Conservation (phyloP, 2,113 vertebrate species). For the Leptocoma aspasia region DNA sequence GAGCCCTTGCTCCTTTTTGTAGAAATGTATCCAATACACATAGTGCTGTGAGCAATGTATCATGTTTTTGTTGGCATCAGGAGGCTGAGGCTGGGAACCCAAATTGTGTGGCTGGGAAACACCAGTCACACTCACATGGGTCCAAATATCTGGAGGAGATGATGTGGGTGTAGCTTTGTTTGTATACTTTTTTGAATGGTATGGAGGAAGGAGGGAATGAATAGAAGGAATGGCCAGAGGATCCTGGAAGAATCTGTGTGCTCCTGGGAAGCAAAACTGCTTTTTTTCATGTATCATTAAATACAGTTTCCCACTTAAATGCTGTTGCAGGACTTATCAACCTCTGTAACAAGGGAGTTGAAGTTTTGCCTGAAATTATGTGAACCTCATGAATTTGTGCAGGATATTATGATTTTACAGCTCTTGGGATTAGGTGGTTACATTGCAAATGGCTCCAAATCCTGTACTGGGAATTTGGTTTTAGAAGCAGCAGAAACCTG, state of each 20-base stretch:
- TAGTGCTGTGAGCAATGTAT: neutral
- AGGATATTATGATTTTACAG: neutral
- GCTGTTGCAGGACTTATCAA: neutral
- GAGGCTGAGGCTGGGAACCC: neutral
- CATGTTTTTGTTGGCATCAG: slow-evolving; percentile 20
- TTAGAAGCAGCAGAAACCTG: neutral
- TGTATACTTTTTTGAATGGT: neutral
- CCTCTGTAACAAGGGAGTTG: neutral
- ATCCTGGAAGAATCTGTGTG: neutral
- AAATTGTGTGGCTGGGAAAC: neutral
- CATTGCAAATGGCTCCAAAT: neutral
- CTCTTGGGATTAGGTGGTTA: neutral
- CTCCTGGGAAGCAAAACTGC: neutral
- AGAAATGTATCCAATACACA: neutral
- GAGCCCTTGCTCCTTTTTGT: neutral
- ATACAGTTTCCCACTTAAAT: neutral
- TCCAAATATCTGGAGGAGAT: neutral
- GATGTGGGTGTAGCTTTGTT: slow-evolving; percentile 23
- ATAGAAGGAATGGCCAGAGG: neutral
- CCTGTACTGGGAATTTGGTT: neutral
- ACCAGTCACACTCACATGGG: neutral
- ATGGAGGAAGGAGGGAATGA: neutral
- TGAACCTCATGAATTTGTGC: neutral
- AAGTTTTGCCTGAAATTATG: neutral
- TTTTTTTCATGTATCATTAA: neutral